Base-by-base conservation (phyloP, 2,113 vertebrate genomes). In the Budorcas taxicolor region DNA sequence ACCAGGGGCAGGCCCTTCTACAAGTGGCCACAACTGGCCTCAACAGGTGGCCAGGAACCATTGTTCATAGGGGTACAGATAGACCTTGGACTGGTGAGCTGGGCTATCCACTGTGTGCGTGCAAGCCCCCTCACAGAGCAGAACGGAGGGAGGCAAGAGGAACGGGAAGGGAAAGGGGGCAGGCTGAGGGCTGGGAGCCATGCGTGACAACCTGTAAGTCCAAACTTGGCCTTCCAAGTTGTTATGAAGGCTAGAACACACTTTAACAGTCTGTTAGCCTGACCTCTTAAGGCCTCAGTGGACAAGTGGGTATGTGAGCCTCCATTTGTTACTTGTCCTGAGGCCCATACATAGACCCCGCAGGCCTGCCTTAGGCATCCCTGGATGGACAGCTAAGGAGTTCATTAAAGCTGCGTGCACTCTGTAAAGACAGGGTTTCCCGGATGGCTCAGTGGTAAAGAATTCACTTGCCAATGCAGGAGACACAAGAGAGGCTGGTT, bases 1-100 rank as follows among this genome's bases (percentile, higher is more conserved):
- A 1, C 2, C 0, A 3, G 0, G 4, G 17, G 40, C 47, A 33
- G 25, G 9, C 5, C 3, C 8, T 21, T 40, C 55, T 45, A 45
- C 36, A 15, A 9, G 2, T n/a, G 33, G 11, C 55, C 21, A 71
- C n/a, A 19, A 12, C 27, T 36, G 47, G 47, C 36, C 17, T 33
- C n/a, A 29, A 3, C 0, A 62, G 58, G 47, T 33, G 47, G 40
- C 74, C 62, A 53, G 62, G 14, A 52, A 67, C 40, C 52, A 62
- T 50, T 71, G 40, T 80, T 57, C 62, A 27, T 2, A 36, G 27
- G 21, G 29, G 23, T 36, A 31, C 3, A 6, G 52, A 5, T 50
- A 15, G 40, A 81, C 36, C n/a, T 27, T 29, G 50, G 82, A 36
- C 31, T 29, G 52, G 60, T 86, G 55, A 78, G 27, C 36, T 58